Conservation (phyloP, 2,888 invertebrate genomes). For the Lottia scabra region DNA sequence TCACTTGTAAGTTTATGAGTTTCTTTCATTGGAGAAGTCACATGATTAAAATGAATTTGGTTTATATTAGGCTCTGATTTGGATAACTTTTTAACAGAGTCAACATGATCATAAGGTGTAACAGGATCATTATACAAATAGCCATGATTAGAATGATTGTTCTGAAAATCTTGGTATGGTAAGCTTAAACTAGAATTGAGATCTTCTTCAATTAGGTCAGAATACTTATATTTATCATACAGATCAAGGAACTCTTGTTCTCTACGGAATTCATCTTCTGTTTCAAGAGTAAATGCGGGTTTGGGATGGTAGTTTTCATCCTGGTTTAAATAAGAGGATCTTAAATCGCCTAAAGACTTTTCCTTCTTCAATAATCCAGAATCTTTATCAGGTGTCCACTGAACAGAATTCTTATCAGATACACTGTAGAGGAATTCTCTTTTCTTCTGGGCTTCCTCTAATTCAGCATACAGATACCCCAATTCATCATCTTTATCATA, state of each 20-base stretch:
- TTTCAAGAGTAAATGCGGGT: slow-evolving; percentile 12
- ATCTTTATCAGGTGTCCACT: slow-evolving; percentile 80
- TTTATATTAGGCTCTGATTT: slow-evolving; percentile 32
- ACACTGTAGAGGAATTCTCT: slow-evolving; percentile 87
- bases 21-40: slow-evolving; percentile 59
- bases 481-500: slow-evolving; percentile 77
- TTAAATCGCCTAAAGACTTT: slow-evolving; percentile 88
- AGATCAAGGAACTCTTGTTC: slow-evolving; percentile 31
- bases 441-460: slow-evolving; percentile 83
- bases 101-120: slow-evolving; percentile 16
- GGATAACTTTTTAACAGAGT: slow-evolving; percentile 21
- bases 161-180: not conserved
- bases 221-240: slow-evolving; percentile 29
- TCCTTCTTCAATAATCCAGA: slow-evolving; percentile 84
- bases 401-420: slow-evolving; percentile 79
- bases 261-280: slow-evolving; percentile 25
- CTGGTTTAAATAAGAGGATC: slow-evolving; percentile 37
- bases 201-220: not conserved
- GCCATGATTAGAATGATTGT: slow-evolving; percentile 22
- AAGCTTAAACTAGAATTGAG: not conserved
- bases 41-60: slow-evolving; percentile 38
- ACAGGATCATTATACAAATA: slow-evolving; percentile 11
- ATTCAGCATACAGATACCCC: slow-evolving; percentile 80
- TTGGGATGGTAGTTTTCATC: slow-evolving; percentile 19
- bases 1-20: slow-evolving; percentile 16